Base-by-base conservation (phyloP, 2,888 invertebrate genomes). In the Drosophila kambysellisi region DNA sequence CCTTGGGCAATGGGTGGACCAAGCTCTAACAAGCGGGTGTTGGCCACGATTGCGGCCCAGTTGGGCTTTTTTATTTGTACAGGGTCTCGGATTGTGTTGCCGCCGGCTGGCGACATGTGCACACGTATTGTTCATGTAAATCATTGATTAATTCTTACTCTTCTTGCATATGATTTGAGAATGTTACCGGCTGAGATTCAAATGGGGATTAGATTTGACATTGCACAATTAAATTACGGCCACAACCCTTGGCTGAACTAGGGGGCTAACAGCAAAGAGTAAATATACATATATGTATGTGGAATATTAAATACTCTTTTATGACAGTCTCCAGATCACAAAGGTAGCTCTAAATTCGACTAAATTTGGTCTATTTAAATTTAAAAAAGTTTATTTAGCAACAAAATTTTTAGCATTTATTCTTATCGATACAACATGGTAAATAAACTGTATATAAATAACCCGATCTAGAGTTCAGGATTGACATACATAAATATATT, bases 101-200 rank as follows among this genome's bases (percentile, higher is more conserved):
- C 88, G 65, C 33, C 65, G 79, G 88, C 79, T 63, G 74, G 66
- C 76, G 72, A 86, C 86, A 88, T 86, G 77, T 79, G 80, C 77
- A 76, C 88, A 89, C 91, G 86, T 88, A 83, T 89, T 91, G 87
- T 89, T 90, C 83, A 83, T 91, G 91, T 91, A 91, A 88, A 89
- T 90, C 91, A 91, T 90, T 91, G 91, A 91, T 91, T 91, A 91
- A 91, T 89, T 91, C 88, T 78, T 79, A 79, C 88, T 81, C 82
- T 91, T 90, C 83, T 89, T 91, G 89, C 89, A 88, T 91, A 82
- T 78, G 81, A 88, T 89, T 89, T 86, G 76, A 70, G 74, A 82
- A 89, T 89, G 77, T 76, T 67, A 52, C 30, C 30, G 51, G 33
- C 57, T 15, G 56, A 56, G 70, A 56, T 51, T 69, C 35, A 35